Conservation (phyloP, 2,113 vertebrate species). For the Tauraco erythrolophus region DNA sequence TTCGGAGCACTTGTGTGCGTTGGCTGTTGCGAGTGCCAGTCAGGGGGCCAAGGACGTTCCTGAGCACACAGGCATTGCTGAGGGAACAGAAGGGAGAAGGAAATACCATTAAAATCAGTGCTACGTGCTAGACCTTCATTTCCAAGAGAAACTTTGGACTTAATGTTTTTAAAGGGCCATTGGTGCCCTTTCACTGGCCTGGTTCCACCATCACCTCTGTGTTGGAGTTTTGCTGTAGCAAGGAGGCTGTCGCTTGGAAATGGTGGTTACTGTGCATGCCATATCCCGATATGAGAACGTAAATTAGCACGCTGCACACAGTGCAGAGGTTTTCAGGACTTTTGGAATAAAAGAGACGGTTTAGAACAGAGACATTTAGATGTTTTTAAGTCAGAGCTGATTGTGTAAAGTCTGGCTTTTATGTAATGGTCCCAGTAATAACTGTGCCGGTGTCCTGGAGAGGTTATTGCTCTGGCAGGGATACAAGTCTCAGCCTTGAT, state of each 20-base stretch:
- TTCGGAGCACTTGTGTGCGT: not conserved
- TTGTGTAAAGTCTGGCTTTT: not conserved
- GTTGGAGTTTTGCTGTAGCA: not conserved
- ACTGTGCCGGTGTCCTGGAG: not conserved
- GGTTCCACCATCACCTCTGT: not conserved
- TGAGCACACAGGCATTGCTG: not conserved
- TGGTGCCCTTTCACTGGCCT: not conserved
- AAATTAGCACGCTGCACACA: not conserved
- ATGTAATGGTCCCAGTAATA: not conserved
- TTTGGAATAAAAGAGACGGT: not conserved
- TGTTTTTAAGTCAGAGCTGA: not conserved
- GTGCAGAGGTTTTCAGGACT: fast-evolving
- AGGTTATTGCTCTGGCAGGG: not conserved
- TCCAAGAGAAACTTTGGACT: not conserved
- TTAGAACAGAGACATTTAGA: not conserved
- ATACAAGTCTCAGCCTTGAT: not conserved
- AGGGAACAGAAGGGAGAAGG: not conserved
- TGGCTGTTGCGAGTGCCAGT: not conserved
- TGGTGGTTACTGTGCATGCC: fast-evolving
- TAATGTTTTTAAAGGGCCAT: not conserved
- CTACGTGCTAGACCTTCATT: not conserved
- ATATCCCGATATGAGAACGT: not conserved
- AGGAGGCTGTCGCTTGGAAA: not conserved
- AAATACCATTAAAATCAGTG: not conserved
- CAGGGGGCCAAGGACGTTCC: not conserved